Evolutionary conservation across 2,113 vertebrate genomes (phyloP).

Genomic region (Vicugna pacos): DNA sequence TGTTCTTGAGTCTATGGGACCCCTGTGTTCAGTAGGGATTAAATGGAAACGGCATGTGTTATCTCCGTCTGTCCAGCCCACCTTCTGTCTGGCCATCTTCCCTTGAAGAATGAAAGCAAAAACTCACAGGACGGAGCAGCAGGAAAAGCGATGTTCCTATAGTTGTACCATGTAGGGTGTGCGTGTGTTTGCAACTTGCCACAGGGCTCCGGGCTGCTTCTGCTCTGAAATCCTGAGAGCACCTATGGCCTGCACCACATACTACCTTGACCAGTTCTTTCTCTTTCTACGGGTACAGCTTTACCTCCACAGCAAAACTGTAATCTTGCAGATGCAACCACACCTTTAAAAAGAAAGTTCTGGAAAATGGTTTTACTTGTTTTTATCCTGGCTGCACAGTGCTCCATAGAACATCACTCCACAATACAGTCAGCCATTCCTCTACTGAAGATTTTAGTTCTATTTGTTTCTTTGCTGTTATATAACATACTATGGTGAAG

Average conservation of each 20-base stretch:
- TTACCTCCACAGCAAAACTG: not conserved
- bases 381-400: not conserved
- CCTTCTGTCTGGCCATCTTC: not conserved
- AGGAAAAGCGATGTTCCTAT: not conserved
- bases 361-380: not conserved
- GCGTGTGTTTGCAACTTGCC: not conserved
- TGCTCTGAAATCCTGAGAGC: not conserved
- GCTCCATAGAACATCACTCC: not conserved
- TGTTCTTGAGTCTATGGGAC: not conserved
- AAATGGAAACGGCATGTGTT: not conserved
- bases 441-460: not conserved
- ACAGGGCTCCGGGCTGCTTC: not conserved
- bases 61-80: not conserved
- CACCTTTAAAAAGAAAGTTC: not conserved
- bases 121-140: not conserved
- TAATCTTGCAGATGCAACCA: not conserved
- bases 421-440: not conserved
- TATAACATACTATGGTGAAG: not conserved
- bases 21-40: not conserved
- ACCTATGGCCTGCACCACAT: not conserved
- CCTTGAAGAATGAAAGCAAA: not conserved
- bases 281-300: not conserved
- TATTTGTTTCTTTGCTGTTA: not conserved
- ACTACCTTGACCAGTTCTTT: not conserved
- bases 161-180: fast-evolving